phyloP scores from a whole-genome alignment of 2,888 invertebrate species.

The Auanema sp. region DNA sequence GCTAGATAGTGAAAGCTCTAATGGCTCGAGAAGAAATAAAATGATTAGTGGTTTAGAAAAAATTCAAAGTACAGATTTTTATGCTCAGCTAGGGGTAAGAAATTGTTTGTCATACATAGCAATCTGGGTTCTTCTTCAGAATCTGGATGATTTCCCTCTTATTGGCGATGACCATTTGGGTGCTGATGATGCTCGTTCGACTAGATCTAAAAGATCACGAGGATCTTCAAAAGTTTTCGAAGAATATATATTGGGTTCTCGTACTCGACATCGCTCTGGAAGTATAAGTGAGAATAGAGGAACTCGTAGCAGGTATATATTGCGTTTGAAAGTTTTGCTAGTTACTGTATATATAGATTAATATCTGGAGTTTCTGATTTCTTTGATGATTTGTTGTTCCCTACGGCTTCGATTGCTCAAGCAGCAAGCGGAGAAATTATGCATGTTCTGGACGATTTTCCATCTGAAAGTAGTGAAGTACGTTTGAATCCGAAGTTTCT shows the following conservation, averaged over 20 bases:
- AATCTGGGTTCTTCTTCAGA: too few relatives aligned
- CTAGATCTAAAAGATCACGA: conserved; percentile 37
- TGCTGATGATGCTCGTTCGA: conserved; percentile 37
- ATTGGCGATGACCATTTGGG: not conserved
- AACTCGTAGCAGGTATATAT: conserved; percentile 21
- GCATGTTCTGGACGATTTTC: conserved; percentile 37
- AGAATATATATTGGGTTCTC: conserved; percentile 21
- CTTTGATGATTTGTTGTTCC: conserved; percentile 39
- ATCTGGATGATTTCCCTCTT: conserved; percentile 2
- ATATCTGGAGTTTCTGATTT: conserved; percentile 46
- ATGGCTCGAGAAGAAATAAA: conserved; percentile 19
- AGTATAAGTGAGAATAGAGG: conserved; percentile 26
- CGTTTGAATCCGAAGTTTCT: not conserved
- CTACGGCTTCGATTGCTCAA: conserved; percentile 22
- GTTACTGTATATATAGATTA: conserved; percentile 10
- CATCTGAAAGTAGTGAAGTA: conserved; percentile 41
- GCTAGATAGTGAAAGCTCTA: conserved; percentile 19
- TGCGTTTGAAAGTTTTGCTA: not conserved
- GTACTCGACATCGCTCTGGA: conserved; percentile 27
- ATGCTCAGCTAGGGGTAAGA: too few relatives aligned
- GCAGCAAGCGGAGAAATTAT: conserved; percentile 37
- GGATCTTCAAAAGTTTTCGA: conserved; percentile 36
- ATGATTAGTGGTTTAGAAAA: conserved; percentile 22
- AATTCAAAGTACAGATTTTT: not conserved
- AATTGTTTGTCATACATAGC: too few relatives aligned